Evolutionary conservation across 2,113 vertebrate genomes (phyloP), one percentile per base, ranked within the genome.

Genomic region (Peucedramus taeniatus): DNA sequence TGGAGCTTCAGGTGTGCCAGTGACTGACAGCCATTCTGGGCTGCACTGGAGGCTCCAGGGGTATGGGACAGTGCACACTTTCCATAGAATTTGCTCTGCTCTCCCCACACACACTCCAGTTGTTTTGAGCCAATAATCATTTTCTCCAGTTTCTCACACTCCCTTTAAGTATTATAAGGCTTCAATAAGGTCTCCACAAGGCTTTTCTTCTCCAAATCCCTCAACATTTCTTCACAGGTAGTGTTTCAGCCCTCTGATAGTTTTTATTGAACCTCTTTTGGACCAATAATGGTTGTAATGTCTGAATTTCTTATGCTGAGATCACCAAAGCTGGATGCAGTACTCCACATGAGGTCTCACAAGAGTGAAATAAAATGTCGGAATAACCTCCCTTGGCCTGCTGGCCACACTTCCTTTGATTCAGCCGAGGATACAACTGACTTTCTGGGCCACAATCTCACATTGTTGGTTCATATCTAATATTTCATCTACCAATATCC

Each of bases 21-120:
- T 33, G 59, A 3, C 40, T 24, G 30, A n/a, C 15, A 39, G 28
- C 23, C 7, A 15, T 15, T 15, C n/a, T n/a, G 40, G 40, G 59
- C 49, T 47, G n/a, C 14, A 6, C 40, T 47, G 10, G 22, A 18
- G 69, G 23, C 30, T 47, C 50, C 40, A 47, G 82, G 4, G 6
- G 2, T 47, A n/a, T 7, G 6, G 23, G 16, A 7, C 8, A 15
- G 39, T 9, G 59, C 18, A 33, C 14, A 24, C 30, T 30, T 15
- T 28, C 3, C n/a, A 33, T 19, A 64, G n/a, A 64, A 19, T 0
- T 39, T 65, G 23, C 1, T 12, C 40, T 47, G 40, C 39, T 14
- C 3, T 4, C 23, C 9, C 3, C 9, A 6, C 4, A 2, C 23
- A 28, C 19, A 16, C 11, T 42, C 23, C 16, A 14, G 26, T 6